Base-by-base conservation (phyloP, 2,888 invertebrate species). In the Oxytorus armatus region DNA sequence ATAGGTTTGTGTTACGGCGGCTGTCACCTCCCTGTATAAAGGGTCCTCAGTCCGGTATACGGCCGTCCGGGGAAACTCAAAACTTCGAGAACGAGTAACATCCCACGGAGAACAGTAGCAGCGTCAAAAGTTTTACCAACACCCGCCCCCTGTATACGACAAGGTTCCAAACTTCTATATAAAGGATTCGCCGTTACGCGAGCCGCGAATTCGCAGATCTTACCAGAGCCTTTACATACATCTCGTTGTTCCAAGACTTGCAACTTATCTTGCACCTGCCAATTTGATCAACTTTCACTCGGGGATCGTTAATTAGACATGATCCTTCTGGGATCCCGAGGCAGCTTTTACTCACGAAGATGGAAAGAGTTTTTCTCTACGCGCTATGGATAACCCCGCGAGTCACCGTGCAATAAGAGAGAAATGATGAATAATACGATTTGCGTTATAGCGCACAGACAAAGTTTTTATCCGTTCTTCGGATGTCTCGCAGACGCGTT, bases 201-300 rank as follows among this genome's bases (percentile, higher is more conserved):
- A 47, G 49, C 23, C 44, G 57, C 25, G 44, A 33, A 65, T 55
- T 47, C 68, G 14, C 36, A 14, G 8, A n/a, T n/a, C 42, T 57
- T 21, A 14, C 39, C 25, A 3, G 25, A 44, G 23, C 39, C 42
- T 14, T 21, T 25, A 57, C 14, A 53, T 10, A 14, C 74, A 44
- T 66, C 29, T 66, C 47, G 25, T 74, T 77, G 70, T 72, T 78
- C 49, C 25, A 73, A 25, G 23, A 23, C 49, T 3, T 18, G 4
- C 25, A 25, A 57, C 44, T 47, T 57, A 69, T 69, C 75, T 59
- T 55, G 33, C 65, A 57, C 65, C 51, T 74, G 74, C 69, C 83
- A 81, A 81, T 82, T 72, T 82, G 75, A 83, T 83, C 79, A 77
- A 68, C 65, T 79, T 73, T 74, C 25, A 65, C 77, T 59, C 10